Percentiles rank a stretch among this genome's conserved stretches.
These are phyloP conservation scores for Gallinago undulata DNA, from an alignment of 2,113 vertebrate species.

Conservation along the genomic window DNA sequence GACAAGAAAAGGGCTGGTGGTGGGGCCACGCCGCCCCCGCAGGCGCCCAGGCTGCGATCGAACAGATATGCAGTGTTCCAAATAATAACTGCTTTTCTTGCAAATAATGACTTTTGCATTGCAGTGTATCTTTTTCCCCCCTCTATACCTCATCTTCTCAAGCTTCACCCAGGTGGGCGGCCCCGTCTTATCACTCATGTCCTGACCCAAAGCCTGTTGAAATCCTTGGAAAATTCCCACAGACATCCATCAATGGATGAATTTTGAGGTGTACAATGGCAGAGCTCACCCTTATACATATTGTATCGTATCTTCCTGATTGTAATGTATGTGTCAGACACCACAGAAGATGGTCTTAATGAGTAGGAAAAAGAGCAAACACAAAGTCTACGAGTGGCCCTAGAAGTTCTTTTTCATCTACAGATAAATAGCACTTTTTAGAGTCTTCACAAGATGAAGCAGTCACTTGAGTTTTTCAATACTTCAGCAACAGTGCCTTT, in stretches of 20 bases:
- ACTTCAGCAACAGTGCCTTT: neutral
- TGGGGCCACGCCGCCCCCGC: neutral
- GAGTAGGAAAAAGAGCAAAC: neutral
- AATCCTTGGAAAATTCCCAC: neutral
- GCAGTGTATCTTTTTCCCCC: neutral
- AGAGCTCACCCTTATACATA: neutral
- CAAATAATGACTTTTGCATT: neutral
- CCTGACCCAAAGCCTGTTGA: neutral
- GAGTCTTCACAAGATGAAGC: neutral
- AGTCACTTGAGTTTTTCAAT: neutral
- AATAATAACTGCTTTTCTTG: neutral
- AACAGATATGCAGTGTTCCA: neutral
- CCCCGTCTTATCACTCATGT: rapidly evolving
- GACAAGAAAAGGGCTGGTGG: neutral
- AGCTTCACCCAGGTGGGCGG: too few species aligned
- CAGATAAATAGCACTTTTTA: neutral
- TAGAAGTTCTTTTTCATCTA: neutral
- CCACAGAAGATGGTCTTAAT: neutral
- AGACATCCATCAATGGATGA: too few species aligned
- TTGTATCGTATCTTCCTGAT: neutral
- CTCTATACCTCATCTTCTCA: neutral
- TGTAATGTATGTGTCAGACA: neutral
- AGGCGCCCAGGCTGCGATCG: neutral
- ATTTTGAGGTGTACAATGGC: neutral
- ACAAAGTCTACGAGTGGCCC: neutral